Evolutionary conservation across 2,888 invertebrate species (phyloP).

Genomic region (Quadriops clusia): DNA sequence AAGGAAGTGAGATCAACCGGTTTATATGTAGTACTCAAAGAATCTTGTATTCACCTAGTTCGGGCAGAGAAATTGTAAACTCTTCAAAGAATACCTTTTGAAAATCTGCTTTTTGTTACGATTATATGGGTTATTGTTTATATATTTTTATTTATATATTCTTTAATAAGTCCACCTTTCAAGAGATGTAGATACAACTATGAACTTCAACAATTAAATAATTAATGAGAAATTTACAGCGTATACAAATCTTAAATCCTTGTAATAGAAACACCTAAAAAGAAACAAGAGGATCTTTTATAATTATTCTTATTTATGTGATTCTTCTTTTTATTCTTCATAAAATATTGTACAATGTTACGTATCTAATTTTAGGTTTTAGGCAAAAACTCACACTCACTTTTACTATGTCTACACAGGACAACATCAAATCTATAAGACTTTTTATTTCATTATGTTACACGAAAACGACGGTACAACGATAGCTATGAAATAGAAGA

Average conservation of each 20-base stretch:
- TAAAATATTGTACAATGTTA: constrained; percentile 38
- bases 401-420: constrained; percentile 27
- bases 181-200: too few relatives aligned
- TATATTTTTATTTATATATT: too few relatives aligned
- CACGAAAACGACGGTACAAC: constrained; percentile 27
- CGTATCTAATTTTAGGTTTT: constrained; percentile 33
- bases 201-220: too few relatives aligned
- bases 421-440: constrained; percentile 32
- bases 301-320: constrained; percentile 8
- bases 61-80: too few relatives aligned
- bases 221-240: constrained; percentile 18
- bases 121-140: too few relatives aligned
- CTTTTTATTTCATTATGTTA: constrained; percentile 33
- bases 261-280: constrained; percentile 11
- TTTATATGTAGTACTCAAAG: too few relatives aligned
- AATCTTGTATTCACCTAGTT: too few relatives aligned
- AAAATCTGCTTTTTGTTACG: too few relatives aligned
- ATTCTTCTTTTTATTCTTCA: constrained; percentile 11
- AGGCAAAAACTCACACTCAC: constrained; percentile 22
- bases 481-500: constrained; percentile 14
- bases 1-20: too few relatives aligned
- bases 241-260: constrained; percentile 18
- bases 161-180: too few relatives aligned
- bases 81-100: too few relatives aligned
- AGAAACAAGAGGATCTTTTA: constrained; percentile 10